These are phyloP conservation scores for Cyanistes caeruleus DNA, from an alignment of 2,113 vertebrate species.

Conservation along the genomic window DNA sequence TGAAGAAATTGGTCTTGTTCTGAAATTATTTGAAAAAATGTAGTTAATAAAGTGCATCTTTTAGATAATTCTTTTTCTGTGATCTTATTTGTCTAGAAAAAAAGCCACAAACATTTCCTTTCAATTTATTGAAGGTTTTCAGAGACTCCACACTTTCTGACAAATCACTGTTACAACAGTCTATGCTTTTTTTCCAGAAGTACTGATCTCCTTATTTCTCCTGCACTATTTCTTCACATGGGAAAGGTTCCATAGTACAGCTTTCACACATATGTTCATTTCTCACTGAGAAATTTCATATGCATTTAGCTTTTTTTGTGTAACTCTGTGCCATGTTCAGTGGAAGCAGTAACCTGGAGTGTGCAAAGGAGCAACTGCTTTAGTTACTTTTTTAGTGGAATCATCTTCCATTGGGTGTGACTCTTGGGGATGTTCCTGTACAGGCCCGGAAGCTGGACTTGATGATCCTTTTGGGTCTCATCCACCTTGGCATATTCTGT, in stretches of 20 bases:
- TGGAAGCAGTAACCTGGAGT: not conserved
- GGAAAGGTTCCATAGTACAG: not conserved
- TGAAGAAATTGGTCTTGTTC: not conserved
- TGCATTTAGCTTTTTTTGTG: not conserved
- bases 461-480: not conserved
- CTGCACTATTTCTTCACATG: not conserved
- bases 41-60: not conserved
- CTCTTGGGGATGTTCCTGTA: not conserved
- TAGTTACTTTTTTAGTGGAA: not conserved
- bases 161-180: not conserved
- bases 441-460: no score
- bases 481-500: not conserved
- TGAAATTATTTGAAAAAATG: not conserved
- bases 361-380: not conserved
- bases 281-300: not conserved
- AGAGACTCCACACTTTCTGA: not conserved
- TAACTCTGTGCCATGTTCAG: not conserved
- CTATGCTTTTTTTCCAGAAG: not conserved
- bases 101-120: not conserved
- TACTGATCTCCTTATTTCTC: not conserved
- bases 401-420: not conserved
- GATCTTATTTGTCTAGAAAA: not conserved
- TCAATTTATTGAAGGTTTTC: not conserved
- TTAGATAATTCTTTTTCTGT: not conserved
- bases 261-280: not conserved